These are phyloP conservation scores for Epirrita christyi DNA, from an alignment of 2,888 invertebrate species.

Conservation along the genomic window DNA sequence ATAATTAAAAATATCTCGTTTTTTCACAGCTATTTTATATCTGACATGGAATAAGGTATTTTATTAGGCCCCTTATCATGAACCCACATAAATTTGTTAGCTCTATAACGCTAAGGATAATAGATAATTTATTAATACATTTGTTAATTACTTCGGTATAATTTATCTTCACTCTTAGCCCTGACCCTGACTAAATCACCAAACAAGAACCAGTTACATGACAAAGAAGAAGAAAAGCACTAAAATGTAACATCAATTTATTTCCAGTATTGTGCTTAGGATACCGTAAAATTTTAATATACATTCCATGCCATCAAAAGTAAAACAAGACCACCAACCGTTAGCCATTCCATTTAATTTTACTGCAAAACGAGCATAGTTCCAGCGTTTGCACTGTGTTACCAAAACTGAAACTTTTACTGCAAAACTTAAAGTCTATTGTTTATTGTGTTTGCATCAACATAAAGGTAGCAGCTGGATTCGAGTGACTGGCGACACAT, in stretches of 20 bases:
- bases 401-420: slow-evolving; percentile 32
- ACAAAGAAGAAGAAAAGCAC: too few relatives aligned
- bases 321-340: slow-evolving; percentile 14
- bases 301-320: slow-evolving; percentile 19
- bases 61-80: too few relatives aligned
- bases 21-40: neutral
- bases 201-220: too few relatives aligned
- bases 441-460: slow-evolving; percentile 37
- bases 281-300: slow-evolving; percentile 9
- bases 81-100: too few relatives aligned
- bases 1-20: neutral
- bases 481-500: slow-evolving; percentile 7
- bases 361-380: slow-evolving; percentile 26
- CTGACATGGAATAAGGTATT: too few relatives aligned
- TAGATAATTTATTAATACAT: too few relatives aligned
- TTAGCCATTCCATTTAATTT: slow-evolving; percentile 27
- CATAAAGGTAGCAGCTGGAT: slow-evolving; percentile 21
- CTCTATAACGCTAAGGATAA: too few relatives aligned
- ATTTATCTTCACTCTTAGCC: too few relatives aligned
- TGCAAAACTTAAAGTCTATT: slow-evolving; percentile 32
- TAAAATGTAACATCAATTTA: too few relatives aligned
- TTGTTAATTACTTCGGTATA: too few relatives aligned
- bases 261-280: neutral
- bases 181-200: too few relatives aligned
- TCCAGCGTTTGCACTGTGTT: slow-evolving; percentile 26